Evolutionary conservation across 2,888 invertebrate genomes (phyloP), one percentile per base, ranked within the genome.

Genomic region (Nephrotoma flavescens): DNA sequence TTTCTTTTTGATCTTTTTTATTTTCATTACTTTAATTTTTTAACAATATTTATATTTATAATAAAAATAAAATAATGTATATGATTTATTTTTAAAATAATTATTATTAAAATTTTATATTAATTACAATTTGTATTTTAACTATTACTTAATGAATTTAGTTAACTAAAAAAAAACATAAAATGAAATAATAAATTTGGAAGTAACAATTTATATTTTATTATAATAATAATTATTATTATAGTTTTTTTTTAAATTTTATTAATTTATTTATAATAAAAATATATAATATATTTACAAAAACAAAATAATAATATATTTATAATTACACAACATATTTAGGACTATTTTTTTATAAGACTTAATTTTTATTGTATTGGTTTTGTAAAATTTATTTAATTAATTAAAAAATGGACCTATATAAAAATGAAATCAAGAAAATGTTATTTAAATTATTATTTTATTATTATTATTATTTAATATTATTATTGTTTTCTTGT

Each of bases 401-500:
- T 71, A 31, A 52, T 15, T 52, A 15, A 6, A 31, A 31, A 52
- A 15, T 47, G 47, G 12, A 71, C 71, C 71, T 71, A 71, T 71
- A 47, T 31, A 47, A 47, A 47, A 47, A 12, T 9, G 4, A 31
- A 71, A 31, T 9, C 7, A 71, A 31, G 31, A 31, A 71, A 71
- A 31, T 71, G 71, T 71, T 71, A 71, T 71, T 31, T 71, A 31
- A 71, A 57, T 57, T 57, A 57, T 57, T 52, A 52, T 57, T 57
- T 47, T 57, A 15, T 15, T 57, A 15, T 57, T 15, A 57, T 57
- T 57, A 57, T 57, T n/a, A 52, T n/a, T n/a, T n/a, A 52, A n/a
- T 57, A 57, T 57, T 57, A 84, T 84, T 15, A 84, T 84, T 84
- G 15, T 84, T 84, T 84, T 84, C 84, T 84, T 84, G 84, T 42